Base-by-base conservation (phyloP, 2,888 invertebrate species). In the Acutogordius australiensis region DNA sequence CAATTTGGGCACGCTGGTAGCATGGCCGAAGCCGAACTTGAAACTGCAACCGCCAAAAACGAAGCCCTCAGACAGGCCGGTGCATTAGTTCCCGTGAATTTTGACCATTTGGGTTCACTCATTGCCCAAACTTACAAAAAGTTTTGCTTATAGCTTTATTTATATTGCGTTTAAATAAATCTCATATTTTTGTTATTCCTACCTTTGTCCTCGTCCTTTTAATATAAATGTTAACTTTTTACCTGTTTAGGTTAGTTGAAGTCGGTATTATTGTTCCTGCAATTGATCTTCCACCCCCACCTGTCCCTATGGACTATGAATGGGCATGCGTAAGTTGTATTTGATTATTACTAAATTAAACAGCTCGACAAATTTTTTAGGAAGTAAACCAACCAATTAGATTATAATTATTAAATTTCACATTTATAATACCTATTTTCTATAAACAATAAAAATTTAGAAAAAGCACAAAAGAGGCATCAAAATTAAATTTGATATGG, bases 1-100 rank as follows among this genome's bases (percentile, higher is more conserved):
- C 97, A 99, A 73, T 97, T 99, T 73, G 97, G 97, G 0, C 97
- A 97, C 75, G 97, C 97, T 64, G 97, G 97, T 2, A 88, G 94
- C 1, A 88, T 90, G 67, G 97, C 94, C 28, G 86, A 94, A 68
- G 85, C 84, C 1, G 81, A 82, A 59, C 71, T 79, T 13, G 97
- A 97, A 74, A 94, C 94, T 56, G 94, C 97, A 0, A 78, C 78
- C 0, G 79, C 84, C 0, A 97, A 97, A 75, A 97, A 97, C 71
- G 77, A 78, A 1, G 82, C 84, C 0, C 74, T 97, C 4, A 75
- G 76, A 61, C 77, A 77, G 0, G 81, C 81, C 61, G 94, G 94
- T 0, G 91, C 85, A 0, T 76, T 79, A 63, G 94, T 97, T 1
- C 97, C 97, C 0, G 77, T 78, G 1, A 85, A 84, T 1, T 97